These are phyloP conservation scores for Acanthis flammea DNA, from an alignment of 2,797 vertebrate species.

Conservation along the genomic window DNA sequence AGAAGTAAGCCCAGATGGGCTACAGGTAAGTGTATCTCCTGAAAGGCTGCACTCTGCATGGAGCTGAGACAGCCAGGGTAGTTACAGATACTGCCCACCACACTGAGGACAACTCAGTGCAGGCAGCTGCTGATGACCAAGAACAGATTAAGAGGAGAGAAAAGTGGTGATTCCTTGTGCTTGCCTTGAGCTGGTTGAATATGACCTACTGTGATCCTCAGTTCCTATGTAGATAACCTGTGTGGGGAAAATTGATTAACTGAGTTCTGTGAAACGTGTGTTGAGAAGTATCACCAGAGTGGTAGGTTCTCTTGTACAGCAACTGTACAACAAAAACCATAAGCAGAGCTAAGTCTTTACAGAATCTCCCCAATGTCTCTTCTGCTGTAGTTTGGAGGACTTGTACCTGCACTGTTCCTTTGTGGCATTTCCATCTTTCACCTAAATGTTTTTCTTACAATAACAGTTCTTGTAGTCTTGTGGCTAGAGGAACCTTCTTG, in stretches of 20 bases:
- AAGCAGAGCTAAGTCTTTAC: background rate
- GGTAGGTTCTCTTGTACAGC: background rate
- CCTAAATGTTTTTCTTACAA: background rate
- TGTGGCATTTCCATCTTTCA: background rate
- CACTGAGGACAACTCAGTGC: background rate
- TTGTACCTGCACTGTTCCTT: background rate
- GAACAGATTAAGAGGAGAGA: background rate
- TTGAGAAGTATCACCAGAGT: background rate
- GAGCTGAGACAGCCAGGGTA: background rate
- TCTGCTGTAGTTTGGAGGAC: background rate
- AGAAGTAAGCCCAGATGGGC: background rate
- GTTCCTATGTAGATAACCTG: background rate
- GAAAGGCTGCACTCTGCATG: background rate
- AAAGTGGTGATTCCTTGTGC: background rate
- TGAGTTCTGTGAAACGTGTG: background rate
- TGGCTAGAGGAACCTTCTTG: background rate
- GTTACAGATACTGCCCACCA: background rate
- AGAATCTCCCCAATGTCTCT: background rate
- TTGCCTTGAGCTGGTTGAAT: background rate
- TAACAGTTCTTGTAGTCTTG: background rate
- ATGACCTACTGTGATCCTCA: background rate
- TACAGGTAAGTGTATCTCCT: background rate
- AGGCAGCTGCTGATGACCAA: background rate
- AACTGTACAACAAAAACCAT: background rate
- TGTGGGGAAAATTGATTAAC: background rate